Evolutionary conservation across 2,113 vertebrate genomes (phyloP).

Genomic region (Ibidorhyncha struthersii): DNA sequence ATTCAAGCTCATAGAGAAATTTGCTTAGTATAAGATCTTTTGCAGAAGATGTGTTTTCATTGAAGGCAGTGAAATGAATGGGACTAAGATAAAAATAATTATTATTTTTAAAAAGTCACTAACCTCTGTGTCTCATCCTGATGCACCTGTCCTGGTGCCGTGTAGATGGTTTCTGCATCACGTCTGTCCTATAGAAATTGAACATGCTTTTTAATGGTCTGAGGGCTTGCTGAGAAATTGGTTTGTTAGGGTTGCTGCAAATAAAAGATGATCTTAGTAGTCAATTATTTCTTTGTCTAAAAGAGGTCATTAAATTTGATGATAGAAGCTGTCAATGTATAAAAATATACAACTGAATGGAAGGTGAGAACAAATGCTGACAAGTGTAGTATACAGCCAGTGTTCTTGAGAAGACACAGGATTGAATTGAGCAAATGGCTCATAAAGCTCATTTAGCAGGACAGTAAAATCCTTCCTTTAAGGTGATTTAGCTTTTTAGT

Average conservation of each 20-base stretch:
- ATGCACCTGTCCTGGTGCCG: background rate
- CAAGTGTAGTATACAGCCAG: background rate
- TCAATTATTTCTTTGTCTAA: constrained; percentile 57
- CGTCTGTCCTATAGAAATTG: background rate
- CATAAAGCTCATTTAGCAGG: constrained; percentile 51
- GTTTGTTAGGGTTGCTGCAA: constrained; percentile 32
- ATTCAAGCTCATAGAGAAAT: background rate
- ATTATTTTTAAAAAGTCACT: background rate
- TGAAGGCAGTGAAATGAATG: background rate
- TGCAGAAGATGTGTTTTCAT: background rate
- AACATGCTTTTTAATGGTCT: background rate
- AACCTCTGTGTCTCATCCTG: background rate
- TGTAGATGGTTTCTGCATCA: background rate
- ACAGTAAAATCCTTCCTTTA: constrained; percentile 62
- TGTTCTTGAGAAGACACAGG: constrained; percentile 51
- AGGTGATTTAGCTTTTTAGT: constrained; percentile 28
- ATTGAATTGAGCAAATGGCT: constrained; percentile 41
- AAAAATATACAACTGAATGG: constrained; percentile 47
- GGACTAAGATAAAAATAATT: background rate
- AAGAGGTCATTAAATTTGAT: constrained; percentile 58
- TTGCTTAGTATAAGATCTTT: background rate
- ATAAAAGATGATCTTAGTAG: constrained; percentile 40
- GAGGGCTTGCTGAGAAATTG: background rate
- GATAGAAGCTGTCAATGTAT: constrained; percentile 65
- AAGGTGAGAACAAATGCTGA: constrained; percentile 54